Evolutionary conservation across 2,797 vertebrate species (phyloP).

Genomic region (Iguana delicatissima): DNA sequence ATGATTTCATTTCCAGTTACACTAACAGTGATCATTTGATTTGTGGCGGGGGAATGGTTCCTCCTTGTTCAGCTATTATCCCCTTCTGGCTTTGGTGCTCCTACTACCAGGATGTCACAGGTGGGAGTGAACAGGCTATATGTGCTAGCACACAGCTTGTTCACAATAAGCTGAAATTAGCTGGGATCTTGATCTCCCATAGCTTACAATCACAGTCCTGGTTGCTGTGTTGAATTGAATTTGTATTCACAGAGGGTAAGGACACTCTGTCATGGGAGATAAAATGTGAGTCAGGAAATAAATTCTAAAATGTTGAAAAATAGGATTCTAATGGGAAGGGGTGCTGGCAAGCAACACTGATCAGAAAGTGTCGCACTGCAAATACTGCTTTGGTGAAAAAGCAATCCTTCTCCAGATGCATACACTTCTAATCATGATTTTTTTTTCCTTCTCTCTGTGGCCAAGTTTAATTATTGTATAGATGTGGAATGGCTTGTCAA

Average conservation of each 20-base stretch:
- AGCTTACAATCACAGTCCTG: background rate
- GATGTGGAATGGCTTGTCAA: constrained; percentile 93
- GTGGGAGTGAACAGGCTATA: no score
- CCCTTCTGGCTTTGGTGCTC: background rate
- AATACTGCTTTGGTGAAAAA: background rate
- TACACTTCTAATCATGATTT: constrained; percentile 43
- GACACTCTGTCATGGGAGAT: no score
- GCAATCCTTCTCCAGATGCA: background rate
- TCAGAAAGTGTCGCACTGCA: background rate
- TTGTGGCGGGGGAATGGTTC: no score
- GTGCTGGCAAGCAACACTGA: background rate
- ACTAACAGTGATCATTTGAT: no score
- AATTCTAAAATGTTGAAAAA: background rate
- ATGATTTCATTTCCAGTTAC: no score
- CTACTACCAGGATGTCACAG: background rate
- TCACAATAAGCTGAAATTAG: no score
- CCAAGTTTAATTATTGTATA: constrained; percentile 98
- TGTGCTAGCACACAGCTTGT: no score
- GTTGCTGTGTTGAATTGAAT: background rate
- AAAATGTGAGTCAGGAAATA: background rate
- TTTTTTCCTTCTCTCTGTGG: constrained; percentile 42
- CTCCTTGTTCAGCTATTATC: no score
- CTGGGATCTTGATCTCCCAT: background rate
- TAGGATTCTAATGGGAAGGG: background rate
- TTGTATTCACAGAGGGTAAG: no score